Percentiles rank a stretch among this genome's conserved stretches.
These are phyloP conservation scores for Gadus chalcogrammus DNA, from an alignment of 2,113 vertebrate species.

Conservation along the genomic window DNA sequence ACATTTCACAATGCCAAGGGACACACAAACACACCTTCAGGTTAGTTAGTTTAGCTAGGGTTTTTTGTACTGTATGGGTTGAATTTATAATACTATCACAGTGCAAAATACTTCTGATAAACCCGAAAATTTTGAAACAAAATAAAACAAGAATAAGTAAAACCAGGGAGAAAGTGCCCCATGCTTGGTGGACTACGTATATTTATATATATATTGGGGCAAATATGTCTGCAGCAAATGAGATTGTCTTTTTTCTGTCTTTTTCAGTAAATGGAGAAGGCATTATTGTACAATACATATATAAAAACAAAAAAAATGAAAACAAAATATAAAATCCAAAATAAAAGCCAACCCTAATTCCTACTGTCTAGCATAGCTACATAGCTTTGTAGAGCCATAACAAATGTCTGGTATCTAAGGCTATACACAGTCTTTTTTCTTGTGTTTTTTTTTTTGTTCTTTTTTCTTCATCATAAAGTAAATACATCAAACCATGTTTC, in stretches of 20 bases:
- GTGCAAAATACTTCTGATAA: constrained; percentile 78
- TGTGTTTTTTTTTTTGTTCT: constrained; percentile 54
- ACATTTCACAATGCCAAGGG: constrained; percentile 80
- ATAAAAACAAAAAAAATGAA: constrained; percentile 41
- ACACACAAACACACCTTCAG: constrained; percentile 78
- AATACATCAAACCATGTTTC: constrained; percentile 77
- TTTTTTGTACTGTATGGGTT: constrained; percentile 76
- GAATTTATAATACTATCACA: constrained; percentile 79
- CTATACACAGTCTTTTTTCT: constrained; percentile 77
- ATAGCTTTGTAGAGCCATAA: constrained; percentile 75
- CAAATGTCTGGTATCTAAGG: constrained; percentile 77
- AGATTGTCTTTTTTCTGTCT: constrained; percentile 78
- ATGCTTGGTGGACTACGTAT: constrained; percentile 67
- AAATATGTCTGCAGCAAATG: constrained; percentile 76
- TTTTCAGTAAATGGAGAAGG: constrained; percentile 77
- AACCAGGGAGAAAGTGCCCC: constrained; percentile 51
- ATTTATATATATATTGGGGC: constrained; percentile 55
- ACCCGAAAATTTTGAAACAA: constrained; percentile 43
- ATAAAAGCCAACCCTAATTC: constrained; percentile 70
- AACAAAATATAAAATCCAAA: constrained; percentile 8
- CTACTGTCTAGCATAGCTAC: constrained; percentile 76
- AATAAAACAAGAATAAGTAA: constrained; percentile 23
- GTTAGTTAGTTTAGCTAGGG: constrained; percentile 74
- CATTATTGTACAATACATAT: constrained; percentile 79
- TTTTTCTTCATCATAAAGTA: constrained; percentile 66